Conservation (phyloP, 2,888 invertebrate species). For the Watsonalla cultraria region DNA sequence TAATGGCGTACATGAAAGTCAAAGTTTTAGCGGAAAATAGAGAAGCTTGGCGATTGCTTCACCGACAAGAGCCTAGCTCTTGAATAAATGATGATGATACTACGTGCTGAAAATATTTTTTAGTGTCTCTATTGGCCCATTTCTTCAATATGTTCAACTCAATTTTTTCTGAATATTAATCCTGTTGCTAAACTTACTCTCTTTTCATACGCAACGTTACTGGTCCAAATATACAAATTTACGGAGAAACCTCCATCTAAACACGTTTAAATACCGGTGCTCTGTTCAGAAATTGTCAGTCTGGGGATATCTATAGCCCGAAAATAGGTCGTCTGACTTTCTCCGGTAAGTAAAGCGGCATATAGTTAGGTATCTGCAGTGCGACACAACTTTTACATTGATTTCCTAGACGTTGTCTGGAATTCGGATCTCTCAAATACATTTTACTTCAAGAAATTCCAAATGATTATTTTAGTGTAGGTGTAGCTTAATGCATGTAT, state of each 20-base stretch:
- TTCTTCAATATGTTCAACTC: too few relatives aligned
- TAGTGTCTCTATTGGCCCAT: too few relatives aligned
- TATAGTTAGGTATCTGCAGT: conserved; percentile 57
- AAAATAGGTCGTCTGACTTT: conserved; percentile 48
- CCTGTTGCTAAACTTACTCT: too few relatives aligned
- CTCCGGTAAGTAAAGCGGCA: conserved; percentile 34
- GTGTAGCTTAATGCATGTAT: background rate
- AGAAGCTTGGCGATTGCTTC: too few relatives aligned
- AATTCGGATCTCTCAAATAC: conserved; percentile 16
- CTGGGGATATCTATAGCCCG: conserved; percentile 21
- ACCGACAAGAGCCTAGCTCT: too few relatives aligned
- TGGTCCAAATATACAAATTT: background rate
- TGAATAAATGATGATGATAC: too few relatives aligned
- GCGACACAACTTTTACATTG: conserved; percentile 58
- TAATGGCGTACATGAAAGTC: too few relatives aligned
- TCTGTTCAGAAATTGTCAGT: conserved; percentile 6
- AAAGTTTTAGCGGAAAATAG: too few relatives aligned
- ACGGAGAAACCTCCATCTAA: background rate
- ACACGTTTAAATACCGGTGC: background rate
- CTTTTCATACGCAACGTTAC: too few relatives aligned
- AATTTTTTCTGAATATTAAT: too few relatives aligned
- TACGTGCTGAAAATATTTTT: too few relatives aligned
- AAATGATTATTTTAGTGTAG: background rate
- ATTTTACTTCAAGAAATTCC: background rate
- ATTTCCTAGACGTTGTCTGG: conserved; percentile 40